These are phyloP conservation scores for Pheucticus melanocephalus DNA, from an alignment of 2,113 vertebrate genomes.

Conservation along the genomic window DNA sequence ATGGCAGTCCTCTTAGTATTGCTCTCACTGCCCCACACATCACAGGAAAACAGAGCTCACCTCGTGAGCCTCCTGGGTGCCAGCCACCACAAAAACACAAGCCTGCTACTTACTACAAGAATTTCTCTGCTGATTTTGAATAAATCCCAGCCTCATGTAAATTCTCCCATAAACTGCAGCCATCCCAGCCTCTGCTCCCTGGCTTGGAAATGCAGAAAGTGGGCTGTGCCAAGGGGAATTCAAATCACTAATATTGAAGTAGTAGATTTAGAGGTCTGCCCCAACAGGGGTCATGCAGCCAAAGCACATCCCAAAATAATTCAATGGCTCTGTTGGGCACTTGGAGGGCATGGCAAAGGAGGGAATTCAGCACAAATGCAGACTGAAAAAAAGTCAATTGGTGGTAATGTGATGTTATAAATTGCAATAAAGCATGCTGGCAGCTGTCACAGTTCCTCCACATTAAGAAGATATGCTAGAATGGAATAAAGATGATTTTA, in stretches of 20 bases:
- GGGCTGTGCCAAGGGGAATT: fast-evolving
- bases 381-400: background rate
- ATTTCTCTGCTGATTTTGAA: background rate
- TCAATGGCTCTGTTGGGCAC: background rate
- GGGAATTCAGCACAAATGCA: background rate
- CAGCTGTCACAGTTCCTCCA: background rate
- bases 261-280: background rate
- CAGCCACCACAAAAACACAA: background rate
- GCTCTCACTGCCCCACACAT: background rate
- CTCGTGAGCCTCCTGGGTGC: background rate
- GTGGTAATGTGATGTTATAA: background rate
- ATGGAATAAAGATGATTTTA: background rate
- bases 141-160: background rate
- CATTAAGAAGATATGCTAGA: background rate
- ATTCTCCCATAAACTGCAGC: fast-evolving
- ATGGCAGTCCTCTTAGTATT: background rate
- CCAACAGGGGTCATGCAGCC: background rate
- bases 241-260: background rate
- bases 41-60: background rate
- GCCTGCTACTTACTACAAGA: background rate
- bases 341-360: background rate
- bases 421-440: background rate
- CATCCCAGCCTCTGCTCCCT: background rate
- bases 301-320: background rate
- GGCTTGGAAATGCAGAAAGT: background rate